Evolutionary conservation across 2,888 invertebrate species (phyloP).

Genomic region (Megamerina dolium): DNA sequence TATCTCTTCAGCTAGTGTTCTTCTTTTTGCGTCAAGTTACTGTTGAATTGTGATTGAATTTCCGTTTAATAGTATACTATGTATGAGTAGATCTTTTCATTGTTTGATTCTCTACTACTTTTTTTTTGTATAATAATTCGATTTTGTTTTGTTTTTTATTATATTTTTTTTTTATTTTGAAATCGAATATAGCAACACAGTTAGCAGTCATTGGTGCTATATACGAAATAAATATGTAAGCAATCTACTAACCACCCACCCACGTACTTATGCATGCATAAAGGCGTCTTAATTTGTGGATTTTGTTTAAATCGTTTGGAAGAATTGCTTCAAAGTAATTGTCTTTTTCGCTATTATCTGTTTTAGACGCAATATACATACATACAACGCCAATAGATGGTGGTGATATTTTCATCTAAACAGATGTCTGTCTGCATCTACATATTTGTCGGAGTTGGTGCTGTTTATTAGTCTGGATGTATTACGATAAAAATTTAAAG

Average conservation of each 20-base stretch:
- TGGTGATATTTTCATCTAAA: no score
- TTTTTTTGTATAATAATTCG: neutral
- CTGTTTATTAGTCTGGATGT: no score
- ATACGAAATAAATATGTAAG: no score
- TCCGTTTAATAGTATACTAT: constrained; percentile 24
- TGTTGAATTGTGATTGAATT: constrained; percentile 35
- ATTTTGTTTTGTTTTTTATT: neutral
- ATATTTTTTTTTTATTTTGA: neutral
- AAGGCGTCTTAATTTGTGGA: constrained; percentile 43
- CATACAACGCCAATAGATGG: no score
- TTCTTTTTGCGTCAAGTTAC: constrained; percentile 29
- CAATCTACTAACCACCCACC: no score
- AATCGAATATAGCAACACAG: constrained; percentile 7
- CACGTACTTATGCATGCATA: no score
- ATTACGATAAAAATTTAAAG: no score
- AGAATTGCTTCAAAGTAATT: constrained; percentile 19
- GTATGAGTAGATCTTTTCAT: constrained; percentile 7
- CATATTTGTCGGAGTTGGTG: no score
- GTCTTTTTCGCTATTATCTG: neutral
- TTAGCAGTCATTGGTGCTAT: no score
- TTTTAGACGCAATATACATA: no score
- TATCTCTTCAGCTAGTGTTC: no score
- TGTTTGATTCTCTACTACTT: neutral
- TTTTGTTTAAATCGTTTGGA: constrained; percentile 40
- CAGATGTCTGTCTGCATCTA: no score